Conservation (phyloP, 2,113 vertebrate species). For the Chiloscyllium plagiosum region DNA sequence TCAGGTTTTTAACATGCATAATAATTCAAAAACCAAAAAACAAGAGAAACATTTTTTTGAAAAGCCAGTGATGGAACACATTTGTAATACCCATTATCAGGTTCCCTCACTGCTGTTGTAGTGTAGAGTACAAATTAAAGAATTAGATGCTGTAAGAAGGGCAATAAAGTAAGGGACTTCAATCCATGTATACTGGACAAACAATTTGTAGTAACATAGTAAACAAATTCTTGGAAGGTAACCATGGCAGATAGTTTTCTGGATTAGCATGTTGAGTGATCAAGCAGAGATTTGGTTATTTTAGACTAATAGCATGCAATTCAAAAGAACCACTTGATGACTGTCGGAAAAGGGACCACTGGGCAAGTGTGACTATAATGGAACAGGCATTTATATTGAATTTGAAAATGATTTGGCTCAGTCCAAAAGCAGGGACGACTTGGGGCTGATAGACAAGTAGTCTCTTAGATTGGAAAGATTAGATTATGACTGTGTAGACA, state of each 20-base stretch:
- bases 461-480: background rate
- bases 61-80: background rate
- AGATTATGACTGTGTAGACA: background rate
- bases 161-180: background rate
- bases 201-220: background rate
- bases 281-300: background rate
- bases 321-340: background rate
- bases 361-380: background rate
- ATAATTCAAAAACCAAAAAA: too few species aligned
- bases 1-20: background rate
- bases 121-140: background rate
- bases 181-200: background rate
- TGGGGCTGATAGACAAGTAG: background rate
- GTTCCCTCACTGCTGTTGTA: background rate
- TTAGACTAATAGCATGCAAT: background rate
- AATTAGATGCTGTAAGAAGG: background rate
- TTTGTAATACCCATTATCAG: background rate
- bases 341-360: background rate
- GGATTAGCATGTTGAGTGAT: background rate
- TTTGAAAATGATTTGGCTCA: background rate
- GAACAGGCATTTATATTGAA: background rate
- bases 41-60: too few species aligned
- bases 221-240: background rate
- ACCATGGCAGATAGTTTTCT: background rate
- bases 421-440: background rate